Base-by-base conservation (phyloP, 2,797 vertebrate species). In the Macropus fuliginosus region DNA sequence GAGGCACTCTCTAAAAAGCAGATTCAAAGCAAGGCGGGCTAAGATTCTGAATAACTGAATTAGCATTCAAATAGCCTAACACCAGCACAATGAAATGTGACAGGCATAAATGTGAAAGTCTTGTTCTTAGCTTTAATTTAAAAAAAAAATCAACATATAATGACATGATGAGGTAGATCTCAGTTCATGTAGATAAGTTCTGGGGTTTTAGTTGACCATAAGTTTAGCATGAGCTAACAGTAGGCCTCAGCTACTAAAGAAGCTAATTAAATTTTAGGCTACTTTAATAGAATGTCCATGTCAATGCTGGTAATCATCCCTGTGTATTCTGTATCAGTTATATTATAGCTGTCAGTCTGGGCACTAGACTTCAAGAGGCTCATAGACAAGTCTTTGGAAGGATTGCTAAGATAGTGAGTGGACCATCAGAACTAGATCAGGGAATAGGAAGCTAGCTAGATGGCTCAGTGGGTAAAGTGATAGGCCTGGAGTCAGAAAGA, bases 221-320 rank as follows among this genome's bases (percentile, higher is more conserved):
- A 92, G 4, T 87, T 96, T 62, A 52, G 93, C 94, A 96, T 18
- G 31, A 94, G 59, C 66, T 93, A 94, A 50, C 52, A 89, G 90
- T 57, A 56, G 87, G n/a, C 96, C 92, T n/a, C 1, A 55, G 57
- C 52, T 90, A 94, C 27, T 66, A 91, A 95, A 95, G 95, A 96
- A 98, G 91, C 56, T 18, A 54, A 46, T 93, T 21, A 34, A 90
- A 56, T 9, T 52, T 81, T 56, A 89, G 89, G 54, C 29, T 92
- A 0, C 56, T 24, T 66, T 66, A 92, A 90, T n/a, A 94, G 56
- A 92, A 56, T 57, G 54, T 9, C 14, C 18, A 55, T 56, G 96
- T 34, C 28, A 10, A 90, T 31, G 31, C 8, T 55, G 56, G 5
- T 56, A 52, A 28, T 55, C 54, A 95, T 56, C 21, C 40, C 56